These are phyloP conservation scores for Trissolcus basalis DNA, from an alignment of 1,140 invertebrate species.

Conservation along the genomic window DNA sequence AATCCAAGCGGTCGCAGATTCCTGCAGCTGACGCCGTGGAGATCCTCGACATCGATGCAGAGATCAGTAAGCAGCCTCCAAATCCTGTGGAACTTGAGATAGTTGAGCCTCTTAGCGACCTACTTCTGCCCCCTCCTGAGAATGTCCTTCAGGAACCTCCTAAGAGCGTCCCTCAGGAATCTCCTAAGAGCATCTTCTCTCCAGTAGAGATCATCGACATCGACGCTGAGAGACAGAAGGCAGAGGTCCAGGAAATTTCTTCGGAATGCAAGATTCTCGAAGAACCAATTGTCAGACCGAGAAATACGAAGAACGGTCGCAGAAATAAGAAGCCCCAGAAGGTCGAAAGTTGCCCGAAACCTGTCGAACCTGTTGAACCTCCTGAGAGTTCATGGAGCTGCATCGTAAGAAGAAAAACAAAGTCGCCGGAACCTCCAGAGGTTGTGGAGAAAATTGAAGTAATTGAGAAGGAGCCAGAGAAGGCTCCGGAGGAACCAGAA, in stretches of 20 bases:
- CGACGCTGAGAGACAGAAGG: conserved; percentile 64
- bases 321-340: conserved; percentile 30
- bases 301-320: conserved; percentile 32
- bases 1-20: conserved; percentile 32
- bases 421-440: conserved; percentile 45
- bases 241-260: conserved; percentile 27
- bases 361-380: conserved; percentile 9
- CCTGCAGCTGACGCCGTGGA: conserved; percentile 59
- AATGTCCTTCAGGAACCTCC: not conserved
- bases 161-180: not conserved
- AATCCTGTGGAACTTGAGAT: conserved; percentile 8
- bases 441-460: conserved; percentile 7
- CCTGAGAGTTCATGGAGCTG: conserved; percentile 60
- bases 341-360: conserved; percentile 1
- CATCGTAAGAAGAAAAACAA: conserved; percentile 45
- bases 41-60: conserved; percentile 72
- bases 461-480: conserved; percentile 4
- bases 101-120: not conserved
- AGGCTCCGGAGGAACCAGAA: not conserved
- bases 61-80: conserved; percentile 57
- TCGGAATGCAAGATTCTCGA: conserved; percentile 65
- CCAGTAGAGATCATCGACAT: conserved; percentile 71
- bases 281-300: conserved; percentile 2
- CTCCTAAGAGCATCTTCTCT: conserved; percentile 17
- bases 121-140: conserved; percentile 1